A percentile compares a stretch with the other conserved stretches of the same genome.
These are phyloP conservation scores for Drosophila miranda DNA, from an alignment of 1,140 invertebrate species.

Conservation along the genomic window DNA sequence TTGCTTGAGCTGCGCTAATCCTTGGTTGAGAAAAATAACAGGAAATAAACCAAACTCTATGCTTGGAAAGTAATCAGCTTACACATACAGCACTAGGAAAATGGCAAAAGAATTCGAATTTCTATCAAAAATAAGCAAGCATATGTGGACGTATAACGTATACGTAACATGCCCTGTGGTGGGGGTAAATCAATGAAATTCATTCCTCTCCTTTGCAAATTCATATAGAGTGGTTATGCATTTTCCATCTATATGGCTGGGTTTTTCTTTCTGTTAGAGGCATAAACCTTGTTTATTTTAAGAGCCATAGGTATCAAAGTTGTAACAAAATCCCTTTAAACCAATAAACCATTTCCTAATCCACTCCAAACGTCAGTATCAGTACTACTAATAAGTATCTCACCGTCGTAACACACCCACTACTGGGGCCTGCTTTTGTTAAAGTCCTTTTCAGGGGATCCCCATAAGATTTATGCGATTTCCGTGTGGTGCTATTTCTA, in stretches of 20 bases:
- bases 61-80: conserved; percentile 59
- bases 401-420: not conserved
- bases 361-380: too few species aligned
- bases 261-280: too few species aligned
- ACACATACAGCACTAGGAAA: conserved; percentile 9
- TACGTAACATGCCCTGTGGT: not conserved
- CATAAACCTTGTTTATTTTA: too few species aligned
- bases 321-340: too few species aligned
- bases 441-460: not conserved
- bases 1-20: conserved; percentile 38
- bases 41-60: conserved; percentile 3
- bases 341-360: too few species aligned
- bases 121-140: conserved; percentile 18
- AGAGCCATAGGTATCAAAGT: too few species aligned
- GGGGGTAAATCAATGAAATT: too few species aligned
- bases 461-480: conserved; percentile 45
- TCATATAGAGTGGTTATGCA: too few species aligned
- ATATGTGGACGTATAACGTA: conserved; percentile 20
- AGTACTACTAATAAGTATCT: too few species aligned
- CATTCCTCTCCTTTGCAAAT: too few species aligned
- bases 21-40: conserved; percentile 16
- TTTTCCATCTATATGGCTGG: too few species aligned
- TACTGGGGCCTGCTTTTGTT: not conserved
- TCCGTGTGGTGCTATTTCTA: conserved; percentile 30
- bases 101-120: conserved; percentile 17